Percentiles rank a stretch among this genome's conserved stretches.
phyloP scores from a whole-genome alignment of 2,888 invertebrate genomes.

The Calliphora vomitoria region DNA sequence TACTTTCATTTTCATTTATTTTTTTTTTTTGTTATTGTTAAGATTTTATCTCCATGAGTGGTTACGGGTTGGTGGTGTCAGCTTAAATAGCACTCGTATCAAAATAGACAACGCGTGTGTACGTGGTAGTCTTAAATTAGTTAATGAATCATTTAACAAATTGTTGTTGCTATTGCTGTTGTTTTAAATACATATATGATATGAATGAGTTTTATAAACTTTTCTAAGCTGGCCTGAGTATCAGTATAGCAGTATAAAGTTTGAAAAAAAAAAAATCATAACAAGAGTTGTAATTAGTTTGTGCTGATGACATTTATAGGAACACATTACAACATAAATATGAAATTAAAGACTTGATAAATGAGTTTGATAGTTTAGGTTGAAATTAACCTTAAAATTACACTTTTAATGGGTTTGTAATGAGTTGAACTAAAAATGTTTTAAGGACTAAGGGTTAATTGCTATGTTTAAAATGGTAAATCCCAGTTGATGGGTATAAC shows the following conservation, averaged over 20 bases:
- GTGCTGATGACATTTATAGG: background rate
- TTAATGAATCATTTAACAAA: constrained; percentile 49
- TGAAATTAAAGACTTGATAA: background rate
- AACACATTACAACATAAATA: background rate
- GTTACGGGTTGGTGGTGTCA: background rate
- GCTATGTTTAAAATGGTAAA: too few relatives aligned
- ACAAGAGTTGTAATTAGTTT: constrained; percentile 24
- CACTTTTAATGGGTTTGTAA: too few relatives aligned
- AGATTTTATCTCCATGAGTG: constrained; percentile 19
- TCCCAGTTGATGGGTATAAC: too few relatives aligned
- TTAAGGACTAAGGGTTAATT: too few relatives aligned
- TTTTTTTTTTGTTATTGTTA: background rate
- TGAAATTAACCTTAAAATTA: too few relatives aligned
- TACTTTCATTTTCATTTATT: background rate
- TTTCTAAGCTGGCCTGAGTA: background rate
- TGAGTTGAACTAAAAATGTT: too few relatives aligned
- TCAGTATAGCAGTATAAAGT: background rate
- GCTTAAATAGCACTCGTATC: constrained; percentile 22
- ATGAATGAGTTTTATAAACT: background rate
- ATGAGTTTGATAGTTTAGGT: background rate
- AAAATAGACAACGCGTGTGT: constrained; percentile 27
- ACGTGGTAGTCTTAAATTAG: constrained; percentile 51
- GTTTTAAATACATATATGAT: background rate
- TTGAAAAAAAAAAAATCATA: constrained; percentile 6
- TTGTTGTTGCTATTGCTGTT: background rate